Conservation (phyloP, 1,140 invertebrate species). For the Chlorops oryzae region DNA sequence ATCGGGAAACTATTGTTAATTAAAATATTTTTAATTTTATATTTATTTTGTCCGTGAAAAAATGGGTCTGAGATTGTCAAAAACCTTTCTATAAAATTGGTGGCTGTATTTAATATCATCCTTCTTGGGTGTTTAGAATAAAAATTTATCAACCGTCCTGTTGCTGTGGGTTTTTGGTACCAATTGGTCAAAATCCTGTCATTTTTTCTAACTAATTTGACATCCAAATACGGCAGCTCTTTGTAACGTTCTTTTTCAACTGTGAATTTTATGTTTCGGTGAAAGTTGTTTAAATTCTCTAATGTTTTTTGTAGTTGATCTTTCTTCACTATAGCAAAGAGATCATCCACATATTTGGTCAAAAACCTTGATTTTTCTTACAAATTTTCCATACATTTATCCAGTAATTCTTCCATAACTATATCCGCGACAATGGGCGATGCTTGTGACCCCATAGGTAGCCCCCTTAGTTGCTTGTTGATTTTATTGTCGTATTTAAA, state of each 20-base stretch:
- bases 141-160: no score
- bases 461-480: neutral
- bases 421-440: slow-evolving; percentile 1
- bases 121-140: no score
- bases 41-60: no score
- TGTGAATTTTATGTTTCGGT: neutral
- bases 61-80: no score
- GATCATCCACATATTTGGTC: slow-evolving; percentile 5
- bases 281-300: neutral
- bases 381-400: neutral
- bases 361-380: neutral
- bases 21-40: no score
- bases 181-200: no score
- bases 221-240: no score
- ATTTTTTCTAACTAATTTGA: no score
- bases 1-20: no score
- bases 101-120: no score
- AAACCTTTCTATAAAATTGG: no score
- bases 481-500: neutral
- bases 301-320: neutral
- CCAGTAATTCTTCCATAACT: slow-evolving; percentile 5
- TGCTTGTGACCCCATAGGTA: slow-evolving; percentile 8
- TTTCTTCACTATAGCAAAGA: slow-evolving; percentile 2
- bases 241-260: neutral
- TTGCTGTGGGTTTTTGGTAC: no score